phyloP scores from a whole-genome alignment of 2,797 vertebrate species.

The Pipistrellus kuhlii region DNA sequence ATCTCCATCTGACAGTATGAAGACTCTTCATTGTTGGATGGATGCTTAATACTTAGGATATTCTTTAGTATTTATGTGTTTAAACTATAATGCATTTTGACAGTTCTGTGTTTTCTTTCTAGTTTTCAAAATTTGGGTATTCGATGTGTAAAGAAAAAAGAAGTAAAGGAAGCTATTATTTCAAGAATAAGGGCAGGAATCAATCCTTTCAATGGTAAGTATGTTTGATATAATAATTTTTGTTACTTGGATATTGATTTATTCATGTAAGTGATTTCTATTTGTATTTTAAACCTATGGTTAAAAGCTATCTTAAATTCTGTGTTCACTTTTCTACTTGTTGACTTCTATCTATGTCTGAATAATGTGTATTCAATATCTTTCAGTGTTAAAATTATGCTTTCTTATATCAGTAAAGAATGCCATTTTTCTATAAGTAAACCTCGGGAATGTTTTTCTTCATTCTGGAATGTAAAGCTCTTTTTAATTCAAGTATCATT shows the following conservation, averaged over 20 bases:
- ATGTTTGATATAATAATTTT: constrained; percentile 29
- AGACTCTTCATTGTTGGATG: not conserved
- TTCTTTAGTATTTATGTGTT: constrained; percentile 35
- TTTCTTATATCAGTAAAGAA: constrained; percentile 35
- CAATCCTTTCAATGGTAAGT: constrained; percentile 97
- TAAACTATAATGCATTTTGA: constrained; percentile 26
- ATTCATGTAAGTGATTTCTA: constrained; percentile 47
- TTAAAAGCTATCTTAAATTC: constrained; percentile 49
- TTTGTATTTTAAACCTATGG: constrained; percentile 35
- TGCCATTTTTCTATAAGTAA: constrained; percentile 56
- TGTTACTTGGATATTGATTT: constrained; percentile 42
- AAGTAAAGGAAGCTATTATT: constrained; percentile 95
- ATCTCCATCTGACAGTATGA: not conserved
- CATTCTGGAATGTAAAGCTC: not conserved
- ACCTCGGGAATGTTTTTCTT: not conserved
- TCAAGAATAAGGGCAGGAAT: constrained; percentile 93
- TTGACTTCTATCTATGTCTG: not conserved
- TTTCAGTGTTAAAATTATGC: not conserved
- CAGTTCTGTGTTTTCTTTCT: constrained; percentile 69
- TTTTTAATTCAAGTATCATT: not conserved
- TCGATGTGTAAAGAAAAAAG: constrained; percentile 97
- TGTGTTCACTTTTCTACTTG: constrained; percentile 44
- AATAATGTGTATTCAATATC: constrained; percentile 44
- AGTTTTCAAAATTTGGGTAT: constrained; percentile 99
- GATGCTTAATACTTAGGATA: constrained; percentile 42